Evolutionary conservation across 2,888 invertebrate genomes (phyloP), one percentile per base, ranked within the genome.

Genomic region (Philaethria dido): DNA sequence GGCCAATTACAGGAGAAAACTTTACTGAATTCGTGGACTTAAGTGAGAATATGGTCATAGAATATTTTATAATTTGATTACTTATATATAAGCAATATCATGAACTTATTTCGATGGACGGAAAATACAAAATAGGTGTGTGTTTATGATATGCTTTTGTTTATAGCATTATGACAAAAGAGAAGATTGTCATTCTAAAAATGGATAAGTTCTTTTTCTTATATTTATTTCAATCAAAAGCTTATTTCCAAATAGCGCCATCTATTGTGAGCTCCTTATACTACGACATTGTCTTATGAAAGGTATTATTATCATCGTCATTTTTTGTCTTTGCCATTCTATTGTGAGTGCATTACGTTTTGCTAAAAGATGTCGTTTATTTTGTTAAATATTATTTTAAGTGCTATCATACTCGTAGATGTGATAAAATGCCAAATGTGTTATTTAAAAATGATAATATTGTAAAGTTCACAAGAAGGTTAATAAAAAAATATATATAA

Each of bases 341-440:
- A 3, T n/a, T 3, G 25, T 50, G 25, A 18, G 14, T 52, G 33
- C 16, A 1, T 50, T 29, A 29, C 14, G 9, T 3, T n/a, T 52
- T 11, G 16, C 18, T 52, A 29, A 18, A 16, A 52, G 52, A 52
- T 52, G 52, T 52, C 52, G 52, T 52, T 52, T 18, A 4, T 13
- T 52, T 52, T 52, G 16, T 33, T n/a, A 11, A 29, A 16, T 29
- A 29, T 29, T 13, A 39, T 39, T 1, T 39, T 39, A 9, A 33
- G 5, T 1, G n/a, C 33, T 39, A 13, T 39, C 13, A 13, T 39
- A 13, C 13, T 13, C 13, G 39, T 33, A 9, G 33, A n/a, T 3
- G 5, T 8, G 8, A 33, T 33, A 33, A 33, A 33, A n/a, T n/a
- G 29, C 6, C 3, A 29, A 6, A 29, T 29, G 29, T 29, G 29